Evolutionary conservation across 1,140 invertebrate species (phyloP), one percentile per base, ranked within the genome.

Genomic region (Liolophura sinensis): DNA sequence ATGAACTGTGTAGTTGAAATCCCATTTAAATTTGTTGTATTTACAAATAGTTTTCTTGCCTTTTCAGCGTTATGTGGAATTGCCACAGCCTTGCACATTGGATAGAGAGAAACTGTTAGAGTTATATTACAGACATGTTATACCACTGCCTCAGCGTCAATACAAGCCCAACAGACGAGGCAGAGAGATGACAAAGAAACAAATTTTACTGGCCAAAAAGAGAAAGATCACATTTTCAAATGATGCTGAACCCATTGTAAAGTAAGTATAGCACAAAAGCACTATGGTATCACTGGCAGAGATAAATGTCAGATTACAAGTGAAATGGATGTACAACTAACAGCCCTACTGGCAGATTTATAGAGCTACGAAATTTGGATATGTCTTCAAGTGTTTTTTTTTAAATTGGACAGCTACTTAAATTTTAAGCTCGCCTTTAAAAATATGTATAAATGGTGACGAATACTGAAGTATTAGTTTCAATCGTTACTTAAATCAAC

Each of bases 81-180:
- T 67, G 20, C 40, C 67, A 46, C 64, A 72, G 15, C 18, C 75
- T 15, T 65, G 71, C 46, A 49, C 48, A 0, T 31, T 72, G 5
- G 64, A 70, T 40, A 79, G 77, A 68, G 72, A 78, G 51, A 70
- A 69, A 7, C 64, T 82, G 14, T 69, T 82, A 16, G 75, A 80
- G 25, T 61, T 80, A 11, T 82, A 77, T 67, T 75, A 79, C 59
- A 69, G 69, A 56, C 76, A 76, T 66, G 68, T 82, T 18, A 64
- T 80, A 4, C 80, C 80, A 51, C 60, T 77, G 18, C 80, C 80
- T 47, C 80, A 82, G 65, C 70, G 80, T 14, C 74, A 74, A 22
- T 80, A 82, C 62, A 61, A 74, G 20, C 46, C 52, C 14, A 82
- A 82, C 62, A 51, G 75, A 20, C 60, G 76, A 59, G 80, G 80